Conservation (phyloP, 2,113 vertebrate genomes). For the Psephotus haematonotus region DNA sequence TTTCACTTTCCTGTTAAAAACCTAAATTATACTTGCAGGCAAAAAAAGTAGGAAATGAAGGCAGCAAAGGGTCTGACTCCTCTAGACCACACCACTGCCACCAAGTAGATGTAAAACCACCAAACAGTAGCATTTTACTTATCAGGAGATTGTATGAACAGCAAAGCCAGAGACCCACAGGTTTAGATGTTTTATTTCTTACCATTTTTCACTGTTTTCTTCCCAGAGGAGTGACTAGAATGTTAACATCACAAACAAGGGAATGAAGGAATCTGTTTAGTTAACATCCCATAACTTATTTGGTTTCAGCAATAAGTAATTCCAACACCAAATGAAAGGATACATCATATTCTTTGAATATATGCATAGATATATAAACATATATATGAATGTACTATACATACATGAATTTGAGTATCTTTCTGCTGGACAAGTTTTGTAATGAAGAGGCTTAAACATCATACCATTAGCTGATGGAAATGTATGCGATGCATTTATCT, state of each 20-base stretch:
- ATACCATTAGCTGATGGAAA: background rate
- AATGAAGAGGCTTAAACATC: background rate
- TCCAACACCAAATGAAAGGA: background rate
- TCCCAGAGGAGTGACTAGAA: background rate
- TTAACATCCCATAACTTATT: background rate
- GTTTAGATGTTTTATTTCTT: background rate
- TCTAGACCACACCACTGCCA: background rate
- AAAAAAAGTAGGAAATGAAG: background rate
- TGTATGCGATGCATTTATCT: background rate
- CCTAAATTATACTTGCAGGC: background rate
- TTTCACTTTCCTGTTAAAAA: background rate
- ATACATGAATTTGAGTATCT: background rate
- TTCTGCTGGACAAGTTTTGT: background rate
- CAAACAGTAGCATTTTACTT: background rate
- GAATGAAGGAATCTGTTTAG: background rate
- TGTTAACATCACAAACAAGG: background rate
- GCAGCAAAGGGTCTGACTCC: background rate
- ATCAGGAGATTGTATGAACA: background rate
- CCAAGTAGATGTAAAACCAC: background rate
- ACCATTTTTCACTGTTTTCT: background rate
- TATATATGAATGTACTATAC: background rate
- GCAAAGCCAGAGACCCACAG: background rate
- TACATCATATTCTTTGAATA: background rate
- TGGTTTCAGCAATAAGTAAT: background rate
- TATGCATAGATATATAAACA: background rate